These are phyloP conservation scores for Myotis daubentonii DNA, from an alignment of 2,797 vertebrate species.

Conservation along the genomic window DNA sequence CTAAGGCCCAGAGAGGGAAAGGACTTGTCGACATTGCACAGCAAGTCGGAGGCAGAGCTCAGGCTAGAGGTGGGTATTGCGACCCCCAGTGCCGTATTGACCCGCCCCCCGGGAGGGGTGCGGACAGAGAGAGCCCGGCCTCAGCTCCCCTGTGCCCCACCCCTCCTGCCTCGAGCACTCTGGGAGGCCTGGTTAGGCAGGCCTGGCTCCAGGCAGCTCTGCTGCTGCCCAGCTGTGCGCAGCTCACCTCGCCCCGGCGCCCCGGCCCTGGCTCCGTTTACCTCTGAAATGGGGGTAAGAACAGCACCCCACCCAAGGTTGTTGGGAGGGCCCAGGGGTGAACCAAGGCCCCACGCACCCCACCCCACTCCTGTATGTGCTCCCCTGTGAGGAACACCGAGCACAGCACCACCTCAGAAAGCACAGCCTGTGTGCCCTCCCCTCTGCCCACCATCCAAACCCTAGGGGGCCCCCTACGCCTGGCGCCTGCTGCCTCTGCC, in stretches of 20 bases:
- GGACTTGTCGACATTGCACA: neutral
- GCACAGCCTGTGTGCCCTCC: neutral
- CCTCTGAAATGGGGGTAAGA: neutral
- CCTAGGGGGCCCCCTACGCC: neutral
- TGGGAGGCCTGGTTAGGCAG: neutral
- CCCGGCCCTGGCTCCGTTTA: neutral
- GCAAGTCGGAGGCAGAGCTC: neutral
- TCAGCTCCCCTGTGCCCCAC: neutral
- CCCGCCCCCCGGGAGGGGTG: fast-evolving
- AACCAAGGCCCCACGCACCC: neutral
- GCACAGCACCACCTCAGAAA: neutral
- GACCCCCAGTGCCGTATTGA: neutral
- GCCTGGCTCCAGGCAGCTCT: neutral
- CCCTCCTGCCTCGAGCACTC: neutral
- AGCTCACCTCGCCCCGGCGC: neutral
- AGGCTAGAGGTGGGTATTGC: neutral
- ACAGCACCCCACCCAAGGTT: neutral
- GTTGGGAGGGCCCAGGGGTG: neutral
- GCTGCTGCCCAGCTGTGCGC: neutral
- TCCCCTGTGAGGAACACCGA: neutral
- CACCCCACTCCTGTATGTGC: fast-evolving
- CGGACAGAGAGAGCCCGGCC: neutral
- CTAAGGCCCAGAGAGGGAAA: neutral
- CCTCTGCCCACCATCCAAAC: neutral
- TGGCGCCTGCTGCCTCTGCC: neutral